Evolutionary conservation across 2,888 invertebrate species (phyloP).

Genomic region (Nymphalis urticae): DNA sequence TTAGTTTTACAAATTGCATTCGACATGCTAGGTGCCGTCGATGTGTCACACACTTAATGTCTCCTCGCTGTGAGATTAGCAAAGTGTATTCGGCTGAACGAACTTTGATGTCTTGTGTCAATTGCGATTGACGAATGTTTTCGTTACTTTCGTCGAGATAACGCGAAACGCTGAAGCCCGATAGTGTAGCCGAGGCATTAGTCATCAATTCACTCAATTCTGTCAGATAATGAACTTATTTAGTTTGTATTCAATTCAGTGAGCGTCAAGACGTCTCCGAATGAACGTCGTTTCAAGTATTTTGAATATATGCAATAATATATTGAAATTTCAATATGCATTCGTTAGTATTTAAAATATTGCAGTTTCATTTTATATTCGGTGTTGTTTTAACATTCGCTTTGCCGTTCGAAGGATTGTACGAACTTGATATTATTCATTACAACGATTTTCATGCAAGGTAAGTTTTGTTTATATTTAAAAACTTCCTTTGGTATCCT

Average conservation of each 20-base stretch:
- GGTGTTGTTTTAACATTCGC: conserved; percentile 51
- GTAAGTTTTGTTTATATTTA: conserved; percentile 51
- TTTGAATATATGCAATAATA: neutral
- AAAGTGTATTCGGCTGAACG: too few species aligned
- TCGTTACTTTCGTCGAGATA: too few species aligned
- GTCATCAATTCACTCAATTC: neutral
- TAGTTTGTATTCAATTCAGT: conserved; percentile 20
- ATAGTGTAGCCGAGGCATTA: too few species aligned
- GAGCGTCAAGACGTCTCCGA: conserved; percentile 21
- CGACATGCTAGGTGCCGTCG: too few species aligned
- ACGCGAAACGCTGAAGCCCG: too few species aligned
- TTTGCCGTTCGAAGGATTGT: conserved; percentile 67
- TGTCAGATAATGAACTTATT: neutral
- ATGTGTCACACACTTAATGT: too few species aligned
- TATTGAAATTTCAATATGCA: conserved; percentile 31
- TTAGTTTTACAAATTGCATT: too few species aligned
- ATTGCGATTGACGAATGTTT: too few species aligned
- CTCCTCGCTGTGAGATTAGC: too few species aligned
- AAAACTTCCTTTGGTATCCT: conserved; percentile 5
- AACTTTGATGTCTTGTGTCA: too few species aligned
- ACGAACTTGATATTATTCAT: conserved; percentile 80
- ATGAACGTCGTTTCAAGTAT: conserved; percentile 21
- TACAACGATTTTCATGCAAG: conserved; percentile 83
- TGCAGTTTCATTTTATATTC: conserved; percentile 38
- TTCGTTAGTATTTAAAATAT: conserved; percentile 34